Evolutionary conservation across 92 coral and sea anemone genomes (phyloP), one percentile per base, ranked within the genome.

Genomic region (Bergia puertoricense): DNA sequence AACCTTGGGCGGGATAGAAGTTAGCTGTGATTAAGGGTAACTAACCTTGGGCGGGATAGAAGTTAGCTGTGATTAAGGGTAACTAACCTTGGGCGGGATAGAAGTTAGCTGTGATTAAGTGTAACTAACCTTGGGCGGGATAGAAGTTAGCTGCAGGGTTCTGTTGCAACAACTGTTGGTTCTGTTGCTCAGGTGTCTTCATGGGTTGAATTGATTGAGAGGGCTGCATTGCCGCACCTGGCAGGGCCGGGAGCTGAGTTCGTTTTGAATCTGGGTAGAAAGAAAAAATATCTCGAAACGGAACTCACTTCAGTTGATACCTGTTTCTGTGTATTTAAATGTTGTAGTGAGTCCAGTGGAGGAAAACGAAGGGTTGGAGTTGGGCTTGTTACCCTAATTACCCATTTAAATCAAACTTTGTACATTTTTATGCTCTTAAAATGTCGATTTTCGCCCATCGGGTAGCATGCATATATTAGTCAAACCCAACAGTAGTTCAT

Each of bases 91-190:
- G 7, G 69, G 23, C 0, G 8, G 77, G 15, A 6, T 73, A 73
- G 42, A 73, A 37, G 73, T 37, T 0, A 57, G 68, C 20, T 39
- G 39, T 57, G 37, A 6, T 38, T 45, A 13, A 30, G 39, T 41
- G 42, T 40, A 37, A 51, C 85, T 30, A 37, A 94, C 96, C 96
- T 90, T 83, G 91, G 69, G 48, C 82, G 48, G 96, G 91, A 82
- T 89, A 90, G 80, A 76, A 90, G 38, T 74, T 45, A 13, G 93
- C 90, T 16, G 92, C 79, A 8, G 88, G 93, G 45, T 84, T 91
- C 62, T 90, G 92, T 4, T 89, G 91, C n/a, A 90, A 48, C 5
- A 23, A 79, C 79, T n/a, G 94, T 68, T 81, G 92, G 39, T 48
- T 23, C 62, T 69, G 86, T 45, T 82, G 86, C 7, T 69, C 87